A percentile compares a stretch with the other conserved stretches of the same genome.
Conservation (phyloP, 1,140 invertebrate species). For the Apis florea region DNA sequence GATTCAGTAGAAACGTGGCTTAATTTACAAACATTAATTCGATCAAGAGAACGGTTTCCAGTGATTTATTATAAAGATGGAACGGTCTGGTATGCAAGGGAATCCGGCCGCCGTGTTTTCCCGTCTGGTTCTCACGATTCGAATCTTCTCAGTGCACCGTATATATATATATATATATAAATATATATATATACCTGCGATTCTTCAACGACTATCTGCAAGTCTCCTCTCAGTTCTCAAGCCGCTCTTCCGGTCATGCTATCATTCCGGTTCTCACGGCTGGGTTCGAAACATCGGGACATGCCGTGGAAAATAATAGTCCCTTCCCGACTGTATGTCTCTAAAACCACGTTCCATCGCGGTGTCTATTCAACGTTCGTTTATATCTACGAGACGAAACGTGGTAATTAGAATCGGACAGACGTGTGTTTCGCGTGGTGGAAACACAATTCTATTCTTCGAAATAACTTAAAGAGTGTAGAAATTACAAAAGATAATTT, state of each 20-base stretch:
- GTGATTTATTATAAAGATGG: slow-evolving; percentile 40
- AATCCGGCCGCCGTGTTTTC: slow-evolving; percentile 50
- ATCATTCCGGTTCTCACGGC: slow-evolving; percentile 67
- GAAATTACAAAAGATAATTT: slow-evolving; percentile 13
- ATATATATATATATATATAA: too few species aligned
- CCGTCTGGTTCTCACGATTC: slow-evolving; percentile 65
- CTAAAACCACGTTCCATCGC: not conserved
- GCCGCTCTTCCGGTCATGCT: slow-evolving; percentile 66
- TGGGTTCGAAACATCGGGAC: slow-evolving; percentile 59
- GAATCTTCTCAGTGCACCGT: slow-evolving; percentile 60
- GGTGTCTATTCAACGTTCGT: not conserved
- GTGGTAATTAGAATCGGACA: slow-evolving; percentile 6
- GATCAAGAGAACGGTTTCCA: slow-evolving; percentile 17
- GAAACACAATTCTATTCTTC: too few species aligned
- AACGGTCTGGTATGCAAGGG: slow-evolving; percentile 33
- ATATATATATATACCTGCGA: slow-evolving; percentile 48
- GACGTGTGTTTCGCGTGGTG: not conserved
- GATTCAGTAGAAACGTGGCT: not conserved
- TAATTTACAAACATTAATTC: slow-evolving; percentile 34
- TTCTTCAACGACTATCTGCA: slow-evolving; percentile 61
- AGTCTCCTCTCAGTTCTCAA: slow-evolving; percentile 62
- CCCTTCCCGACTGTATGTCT: slow-evolving; percentile 19
- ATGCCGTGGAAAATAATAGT: slow-evolving; percentile 55
- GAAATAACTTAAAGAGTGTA: not conserved
- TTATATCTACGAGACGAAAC: not conserved